Evolutionary conservation across 1,140 invertebrate genomes (phyloP).

Genomic region (Pemphigus obesinymphae): DNA sequence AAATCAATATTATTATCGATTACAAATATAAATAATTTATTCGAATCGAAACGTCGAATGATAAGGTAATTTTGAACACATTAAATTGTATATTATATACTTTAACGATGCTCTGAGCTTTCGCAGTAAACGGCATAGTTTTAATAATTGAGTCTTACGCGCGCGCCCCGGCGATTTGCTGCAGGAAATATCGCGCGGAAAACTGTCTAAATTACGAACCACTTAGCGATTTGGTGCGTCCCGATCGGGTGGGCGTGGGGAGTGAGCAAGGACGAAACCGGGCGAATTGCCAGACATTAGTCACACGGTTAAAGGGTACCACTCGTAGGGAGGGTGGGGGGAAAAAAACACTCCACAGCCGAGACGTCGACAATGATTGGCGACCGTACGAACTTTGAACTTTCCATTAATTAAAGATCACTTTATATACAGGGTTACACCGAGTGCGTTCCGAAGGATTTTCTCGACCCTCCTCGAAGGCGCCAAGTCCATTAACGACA

Average conservation of each 20-base stretch:
- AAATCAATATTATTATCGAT: no score
- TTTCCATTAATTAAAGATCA: conserved; percentile 19
- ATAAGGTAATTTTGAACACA: no score
- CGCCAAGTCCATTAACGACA: conserved; percentile 1
- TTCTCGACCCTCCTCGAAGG: not conserved
- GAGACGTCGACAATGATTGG: conserved; percentile 15
- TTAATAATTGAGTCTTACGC: conserved; percentile 21
- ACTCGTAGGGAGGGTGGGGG: not conserved
- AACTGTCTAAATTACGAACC: conserved; percentile 34
- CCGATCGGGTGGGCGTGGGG: not conserved
- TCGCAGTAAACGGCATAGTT: not conserved
- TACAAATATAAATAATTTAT: no score
- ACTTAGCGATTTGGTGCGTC: conserved; percentile 20
- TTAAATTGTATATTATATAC: no score
- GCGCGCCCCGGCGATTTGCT: not conserved
- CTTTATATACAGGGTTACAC: not conserved
- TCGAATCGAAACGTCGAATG: no score
- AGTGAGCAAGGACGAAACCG: not conserved
- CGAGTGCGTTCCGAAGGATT: not conserved
- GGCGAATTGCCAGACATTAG: conserved; percentile 34
- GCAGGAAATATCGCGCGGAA: not conserved
- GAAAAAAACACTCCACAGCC: not conserved
- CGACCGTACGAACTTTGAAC: not conserved
- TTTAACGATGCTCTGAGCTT: no score
- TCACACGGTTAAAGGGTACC: not conserved